Evolutionary conservation across 2,888 invertebrate species (phyloP).

Genomic region (Papilio protenor): DNA sequence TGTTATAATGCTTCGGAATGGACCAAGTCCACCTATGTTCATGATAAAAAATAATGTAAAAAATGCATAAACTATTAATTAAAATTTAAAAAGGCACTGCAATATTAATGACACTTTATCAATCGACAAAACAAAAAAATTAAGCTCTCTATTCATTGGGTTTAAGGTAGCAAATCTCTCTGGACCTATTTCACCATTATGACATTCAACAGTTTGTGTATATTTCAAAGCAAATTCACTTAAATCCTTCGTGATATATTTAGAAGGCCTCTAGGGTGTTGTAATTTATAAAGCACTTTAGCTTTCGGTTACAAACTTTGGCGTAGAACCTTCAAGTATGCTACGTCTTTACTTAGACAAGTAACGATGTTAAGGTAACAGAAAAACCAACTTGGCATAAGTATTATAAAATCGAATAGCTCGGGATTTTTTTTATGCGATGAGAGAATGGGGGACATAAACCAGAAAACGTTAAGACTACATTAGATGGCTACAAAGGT

Average conservation of each 20-base stretch:
- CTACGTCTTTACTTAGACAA: background rate
- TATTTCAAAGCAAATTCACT: conserved; percentile 27
- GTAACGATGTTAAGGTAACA: background rate
- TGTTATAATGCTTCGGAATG: background rate
- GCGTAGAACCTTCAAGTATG: conserved; percentile 19
- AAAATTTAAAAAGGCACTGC: background rate
- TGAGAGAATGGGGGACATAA: no score
- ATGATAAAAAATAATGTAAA: no score
- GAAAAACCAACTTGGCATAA: background rate
- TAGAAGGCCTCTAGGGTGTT: conserved; percentile 18
- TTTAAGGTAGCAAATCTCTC: background rate
- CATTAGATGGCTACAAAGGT: no score
- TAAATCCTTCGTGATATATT: conserved; percentile 31
- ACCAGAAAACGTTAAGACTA: no score
- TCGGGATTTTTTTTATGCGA: no score
- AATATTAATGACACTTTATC: background rate
- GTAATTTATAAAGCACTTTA: conserved; percentile 34
- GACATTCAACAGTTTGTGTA: conserved; percentile 16
- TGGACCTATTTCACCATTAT: conserved; percentile 8
- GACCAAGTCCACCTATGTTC: background rate
- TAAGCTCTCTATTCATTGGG: background rate
- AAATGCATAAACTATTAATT: no score
- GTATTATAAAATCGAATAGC: background rate
- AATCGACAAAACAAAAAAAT: background rate
- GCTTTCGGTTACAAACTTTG: conserved; percentile 33